Evolutionary conservation across 2,113 vertebrate genomes (phyloP).

Genomic region (Erythrocebus patas): DNA sequence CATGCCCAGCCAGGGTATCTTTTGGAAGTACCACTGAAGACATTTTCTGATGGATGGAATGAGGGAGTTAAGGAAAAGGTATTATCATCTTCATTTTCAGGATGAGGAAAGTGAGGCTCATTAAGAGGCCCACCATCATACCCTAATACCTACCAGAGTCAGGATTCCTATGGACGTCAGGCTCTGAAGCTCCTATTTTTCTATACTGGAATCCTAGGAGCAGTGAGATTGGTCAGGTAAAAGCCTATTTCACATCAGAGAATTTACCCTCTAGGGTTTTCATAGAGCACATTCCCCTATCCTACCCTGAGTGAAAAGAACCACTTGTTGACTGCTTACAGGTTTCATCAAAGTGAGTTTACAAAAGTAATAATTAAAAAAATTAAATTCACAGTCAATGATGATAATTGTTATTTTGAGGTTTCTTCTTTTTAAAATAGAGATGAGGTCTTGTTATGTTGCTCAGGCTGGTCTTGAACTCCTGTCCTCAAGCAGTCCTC

Average conservation of each 20-base stretch:
- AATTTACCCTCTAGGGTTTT: background rate
- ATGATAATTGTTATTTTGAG: slow-evolving; percentile 1
- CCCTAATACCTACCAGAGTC: background rate
- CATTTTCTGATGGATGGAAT: background rate
- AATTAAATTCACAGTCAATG: background rate
- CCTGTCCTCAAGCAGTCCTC: too few species aligned
- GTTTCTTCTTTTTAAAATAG: background rate
- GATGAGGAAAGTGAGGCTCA: background rate
- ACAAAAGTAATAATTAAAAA: background rate
- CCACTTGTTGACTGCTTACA: background rate
- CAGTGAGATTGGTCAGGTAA: background rate
- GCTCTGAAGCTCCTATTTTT: background rate
- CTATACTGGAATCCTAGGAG: background rate
- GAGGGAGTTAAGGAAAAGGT: background rate
- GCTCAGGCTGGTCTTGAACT: too few species aligned
- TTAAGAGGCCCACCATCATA: background rate
- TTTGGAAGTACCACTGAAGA: background rate
- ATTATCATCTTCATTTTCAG: background rate
- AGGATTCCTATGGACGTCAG: background rate
- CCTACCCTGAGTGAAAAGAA: background rate
- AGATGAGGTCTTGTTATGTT: too few species aligned
- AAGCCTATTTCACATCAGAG: background rate
- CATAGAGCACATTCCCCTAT: background rate
- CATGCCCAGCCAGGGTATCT: background rate
- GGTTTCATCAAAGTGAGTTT: background rate